A percentile compares a stretch with the other conserved stretches of the same genome.
Conservation (phyloP, 2,888 invertebrate genomes). For the Pollenia angustigena region DNA sequence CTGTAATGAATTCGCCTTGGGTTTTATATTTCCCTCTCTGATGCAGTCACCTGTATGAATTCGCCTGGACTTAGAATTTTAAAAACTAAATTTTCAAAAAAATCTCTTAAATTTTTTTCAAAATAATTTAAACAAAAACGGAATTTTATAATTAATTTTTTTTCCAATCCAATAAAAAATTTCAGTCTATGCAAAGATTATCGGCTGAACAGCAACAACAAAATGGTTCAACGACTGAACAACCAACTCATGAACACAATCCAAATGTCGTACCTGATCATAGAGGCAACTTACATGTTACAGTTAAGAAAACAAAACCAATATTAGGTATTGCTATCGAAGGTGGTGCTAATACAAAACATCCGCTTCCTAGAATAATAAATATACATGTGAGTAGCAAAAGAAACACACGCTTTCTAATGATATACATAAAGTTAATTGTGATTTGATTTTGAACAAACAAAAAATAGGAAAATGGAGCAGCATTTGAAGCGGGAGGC, state of each 20-base stretch:
- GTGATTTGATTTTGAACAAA: background rate
- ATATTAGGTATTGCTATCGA: constrained; percentile 98
- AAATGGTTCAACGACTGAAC: constrained; percentile 85
- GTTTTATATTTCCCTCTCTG: too few species aligned
- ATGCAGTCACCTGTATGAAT: too few species aligned
- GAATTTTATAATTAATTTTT: background rate
- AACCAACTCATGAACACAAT: constrained; percentile 84
- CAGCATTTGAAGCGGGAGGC: constrained; percentile 96
- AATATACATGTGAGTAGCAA: constrained; percentile 94
- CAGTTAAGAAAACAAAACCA: constrained; percentile 96
- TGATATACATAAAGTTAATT: background rate
- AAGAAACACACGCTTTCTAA: background rate
- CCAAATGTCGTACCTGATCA: constrained; percentile 92
- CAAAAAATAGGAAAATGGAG: constrained; percentile 93
- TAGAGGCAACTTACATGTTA: constrained; percentile 94
- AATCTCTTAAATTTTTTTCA: constrained; percentile 27
- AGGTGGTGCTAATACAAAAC: constrained; percentile 98
- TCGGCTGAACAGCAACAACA: constrained; percentile 86
- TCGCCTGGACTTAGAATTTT: too few species aligned
- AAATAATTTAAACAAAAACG: background rate
- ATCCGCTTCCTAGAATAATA: constrained; percentile 96
- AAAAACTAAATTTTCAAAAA: background rate
- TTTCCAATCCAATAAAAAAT: constrained; percentile 30
- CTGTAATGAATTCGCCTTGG: too few species aligned
- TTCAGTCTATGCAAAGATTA: constrained; percentile 90